Conservation (phyloP, 2,113 vertebrate species). For the Dendropsophus ebraccatus region DNA sequence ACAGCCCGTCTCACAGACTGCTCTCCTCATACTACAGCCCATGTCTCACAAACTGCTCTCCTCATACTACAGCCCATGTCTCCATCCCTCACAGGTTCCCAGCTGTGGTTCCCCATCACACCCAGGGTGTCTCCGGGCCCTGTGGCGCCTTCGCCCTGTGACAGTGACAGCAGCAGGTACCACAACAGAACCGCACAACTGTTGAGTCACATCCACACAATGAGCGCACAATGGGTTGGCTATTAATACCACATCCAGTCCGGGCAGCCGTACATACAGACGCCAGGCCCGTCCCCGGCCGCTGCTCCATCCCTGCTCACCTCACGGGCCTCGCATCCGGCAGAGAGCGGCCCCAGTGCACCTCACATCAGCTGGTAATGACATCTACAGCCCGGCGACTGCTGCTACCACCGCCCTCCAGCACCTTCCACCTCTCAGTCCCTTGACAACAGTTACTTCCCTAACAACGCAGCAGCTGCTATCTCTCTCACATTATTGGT, state of each 20-base stretch:
- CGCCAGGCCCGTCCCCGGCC: not conserved
- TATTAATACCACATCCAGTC: not conserved
- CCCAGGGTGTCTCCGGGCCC: too few relatives aligned
- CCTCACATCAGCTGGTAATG: conserved; percentile 4
- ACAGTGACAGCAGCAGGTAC: too few relatives aligned
- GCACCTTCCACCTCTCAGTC: conserved; percentile 21
- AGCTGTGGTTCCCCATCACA: too few relatives aligned
- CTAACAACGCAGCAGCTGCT: conserved; percentile 26
- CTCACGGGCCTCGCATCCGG: not conserved
- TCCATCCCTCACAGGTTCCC: too few relatives aligned
- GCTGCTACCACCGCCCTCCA: not conserved
- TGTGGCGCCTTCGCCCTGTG: too few relatives aligned
- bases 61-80: too few relatives aligned
- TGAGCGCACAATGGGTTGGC: not conserved
- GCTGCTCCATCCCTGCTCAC: not conserved
- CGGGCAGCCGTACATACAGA: not conserved
- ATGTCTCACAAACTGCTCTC: too few relatives aligned
- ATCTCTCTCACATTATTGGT: conserved; percentile 10
- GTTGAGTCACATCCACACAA: not conserved
- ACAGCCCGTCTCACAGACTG: too few relatives aligned
- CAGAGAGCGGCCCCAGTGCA: not conserved
- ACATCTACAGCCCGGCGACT: not conserved
- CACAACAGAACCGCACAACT: not conserved
- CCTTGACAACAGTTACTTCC: conserved; percentile 45
- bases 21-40: too few relatives aligned